These are phyloP conservation scores for Diacarnus erythraeanus DNA, from an alignment of 37 sponge, comb jelly and placozoan genomes.

Conservation along the genomic window DNA sequence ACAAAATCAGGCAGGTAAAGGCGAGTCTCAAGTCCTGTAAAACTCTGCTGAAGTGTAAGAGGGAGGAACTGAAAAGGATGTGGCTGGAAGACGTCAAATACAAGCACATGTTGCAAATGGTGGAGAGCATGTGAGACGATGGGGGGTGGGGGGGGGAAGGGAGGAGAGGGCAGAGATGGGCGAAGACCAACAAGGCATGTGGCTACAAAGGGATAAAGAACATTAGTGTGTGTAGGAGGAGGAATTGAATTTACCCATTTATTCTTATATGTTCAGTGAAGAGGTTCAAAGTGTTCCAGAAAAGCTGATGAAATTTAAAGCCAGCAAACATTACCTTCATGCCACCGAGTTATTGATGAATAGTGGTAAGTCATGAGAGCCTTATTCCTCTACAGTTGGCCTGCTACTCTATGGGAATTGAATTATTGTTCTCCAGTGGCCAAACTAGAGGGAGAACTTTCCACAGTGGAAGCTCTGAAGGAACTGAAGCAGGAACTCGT, in stretches of 20 bases:
- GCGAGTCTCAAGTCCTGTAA: conserved; percentile 66
- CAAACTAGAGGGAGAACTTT: conserved; percentile 58
- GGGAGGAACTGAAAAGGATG: conserved; percentile 81
- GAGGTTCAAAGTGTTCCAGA: conserved; percentile 65
- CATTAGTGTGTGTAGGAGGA: too few species aligned
- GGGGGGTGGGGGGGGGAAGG: too few species aligned
- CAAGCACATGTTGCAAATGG: conserved; percentile 79
- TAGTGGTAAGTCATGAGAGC: conserved; percentile 40
- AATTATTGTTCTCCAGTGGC: conserved; percentile 42
- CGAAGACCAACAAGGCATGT: conserved; percentile 4
- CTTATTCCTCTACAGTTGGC: not conserved
- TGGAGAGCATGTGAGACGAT: conserved; percentile 91
- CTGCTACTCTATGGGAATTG: not conserved
- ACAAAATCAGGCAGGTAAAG: conserved; percentile 51
- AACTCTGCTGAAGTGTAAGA: conserved; percentile 74
- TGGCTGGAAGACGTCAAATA: conserved; percentile 92
- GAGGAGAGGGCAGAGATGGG: not conserved
- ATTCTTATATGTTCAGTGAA: conserved; percentile 46
- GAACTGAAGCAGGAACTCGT: conserved; percentile 70
- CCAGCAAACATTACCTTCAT: conserved; percentile 71
- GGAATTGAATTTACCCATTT: not conserved
- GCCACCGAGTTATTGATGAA: conserved; percentile 77
- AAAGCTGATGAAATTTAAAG: conserved; percentile 35
- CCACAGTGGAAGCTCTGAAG: conserved; percentile 68
- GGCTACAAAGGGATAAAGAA: too few species aligned